Evolutionary conservation across 2,113 vertebrate species (phyloP), one percentile per base, ranked within the genome.

Genomic region (Pteronura brasiliensis): DNA sequence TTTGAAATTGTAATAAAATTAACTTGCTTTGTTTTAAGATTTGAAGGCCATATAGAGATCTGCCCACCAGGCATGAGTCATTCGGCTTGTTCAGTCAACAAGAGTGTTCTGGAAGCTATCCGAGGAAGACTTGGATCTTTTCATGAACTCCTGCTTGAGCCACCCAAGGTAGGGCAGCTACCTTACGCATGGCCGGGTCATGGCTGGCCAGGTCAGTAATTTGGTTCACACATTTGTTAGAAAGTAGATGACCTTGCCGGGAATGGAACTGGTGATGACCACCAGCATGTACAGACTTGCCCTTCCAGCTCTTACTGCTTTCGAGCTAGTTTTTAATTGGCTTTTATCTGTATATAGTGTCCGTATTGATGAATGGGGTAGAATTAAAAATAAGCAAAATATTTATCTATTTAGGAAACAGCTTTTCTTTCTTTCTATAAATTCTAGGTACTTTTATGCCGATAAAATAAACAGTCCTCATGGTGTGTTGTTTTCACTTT

Each of bases 41-140:
- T 99, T 98, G 99, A 99, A 98, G 99, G 99, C 88, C 99, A 99
- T 95, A 99, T 99, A 99, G 99, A 99, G 36, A 98, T 99, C 71
- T 99, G 99, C 95, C 99, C 99, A 57, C 99, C 99, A 86, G 99
- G 99, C 93, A 99, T 99, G 99, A 99, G 98, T 95, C 99, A 99
- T 97, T 99, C 99, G 44, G 99, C 99, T 11, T 99, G 99, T 93
- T 99, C 99, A 0, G 99, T 99, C 98, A 99, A 99, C 97, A 99
- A 99, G 98, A 99, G 99, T 98, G 99, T 99, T 97, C 98, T 99
- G 96, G 99, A 99, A 98, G 99, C 99, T 85, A 99, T 99, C 98
- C 99, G 99, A 98, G 99, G 99, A 95, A 97, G 99, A 98, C 99
- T 99, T 89, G 99, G 99, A 96, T 99, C 99, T 97, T 99, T 99